Base-by-base conservation (phyloP, 2,888 invertebrate genomes). In the Amblyjoppa proteus region DNA sequence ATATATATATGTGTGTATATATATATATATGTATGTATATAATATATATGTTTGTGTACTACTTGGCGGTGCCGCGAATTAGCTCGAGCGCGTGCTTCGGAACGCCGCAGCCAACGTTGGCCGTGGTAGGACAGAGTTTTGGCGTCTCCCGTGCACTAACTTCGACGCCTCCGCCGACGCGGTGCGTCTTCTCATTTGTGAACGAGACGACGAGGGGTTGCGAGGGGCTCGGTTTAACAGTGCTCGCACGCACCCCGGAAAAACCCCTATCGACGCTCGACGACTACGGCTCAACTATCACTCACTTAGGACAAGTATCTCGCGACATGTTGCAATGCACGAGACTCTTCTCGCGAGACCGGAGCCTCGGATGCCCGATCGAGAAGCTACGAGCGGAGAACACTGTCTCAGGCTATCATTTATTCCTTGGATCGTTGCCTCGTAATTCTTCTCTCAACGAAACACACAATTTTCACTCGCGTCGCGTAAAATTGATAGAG, bases 401-500 rank as follows among this genome's bases (percentile, higher is more conserved):
- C n/a, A 45, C 56, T 58, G 7, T 71, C 20, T 49, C 25, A 61
- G 34, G 9, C 5, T 34, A 38, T 71, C 78, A 69, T 79, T 79
- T 85, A 85, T 83, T 70, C 74, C 74, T 74, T 61, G n/a, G 31
- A 58, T 64, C 56, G 7, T 13, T 20, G n/a, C 25, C 51, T 20
- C 66, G 73, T 38, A 11, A 70, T 74, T 66, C 38, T 75, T 41
- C 45, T 85, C 64, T 73, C 64, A 70, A 11, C 25, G 28, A 28
- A 25, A 87, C 81, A 83, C 86, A 88, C 84, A 88, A 80, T 80
- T 80, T 80, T 75, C 70, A 80, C 81, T 83, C 84, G 70, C 86
- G 75, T 81, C 85, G 84, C 85, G 81, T 70, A 64, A 41, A 80
- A 85, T 51, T 51, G 34, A 78, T 85, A 49, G 79, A 76, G 49